Conservation (phyloP, 2,797 vertebrate genomes). For the Darevskia nairensis region DNA sequence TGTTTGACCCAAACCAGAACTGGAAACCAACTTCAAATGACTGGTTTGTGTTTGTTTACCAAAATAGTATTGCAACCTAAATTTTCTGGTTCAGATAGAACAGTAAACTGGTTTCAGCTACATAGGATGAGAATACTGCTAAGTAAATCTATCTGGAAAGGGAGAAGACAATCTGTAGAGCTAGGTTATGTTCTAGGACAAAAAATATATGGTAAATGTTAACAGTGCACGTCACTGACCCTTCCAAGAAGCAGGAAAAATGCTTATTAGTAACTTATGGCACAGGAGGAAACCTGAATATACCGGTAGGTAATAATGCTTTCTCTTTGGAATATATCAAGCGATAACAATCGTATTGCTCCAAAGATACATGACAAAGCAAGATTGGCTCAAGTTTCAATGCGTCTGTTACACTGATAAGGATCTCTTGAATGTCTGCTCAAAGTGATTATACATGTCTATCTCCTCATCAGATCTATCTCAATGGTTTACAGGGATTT, state of each 20-base stretch:
- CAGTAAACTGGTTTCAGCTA: not conserved
- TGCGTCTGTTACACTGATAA: conserved; percentile 3
- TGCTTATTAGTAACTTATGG: not conserved
- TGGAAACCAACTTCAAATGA: not conserved
- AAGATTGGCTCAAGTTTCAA: not conserved
- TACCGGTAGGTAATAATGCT: not conserved
- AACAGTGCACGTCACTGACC: not conserved
- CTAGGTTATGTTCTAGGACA: not conserved
- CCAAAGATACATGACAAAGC: not conserved
- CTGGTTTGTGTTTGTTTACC: no score
- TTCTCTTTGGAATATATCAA: not conserved
- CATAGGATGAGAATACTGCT: not conserved
- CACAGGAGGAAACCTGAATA: not conserved
- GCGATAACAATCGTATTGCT: not conserved
- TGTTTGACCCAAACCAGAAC: not conserved
- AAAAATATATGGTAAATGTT: not conserved
- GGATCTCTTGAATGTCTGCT: conserved; percentile 4
- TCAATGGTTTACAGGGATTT: conserved; percentile 21
- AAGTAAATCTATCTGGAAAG: not conserved
- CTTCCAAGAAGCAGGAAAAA: not conserved
- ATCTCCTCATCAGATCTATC: conserved; percentile 6
- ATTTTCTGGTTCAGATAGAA: not conserved
- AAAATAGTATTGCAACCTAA: no score
- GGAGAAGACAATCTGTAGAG: not conserved
- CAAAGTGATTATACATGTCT: conserved; percentile 28